Evolutionary conservation across 1,140 invertebrate genomes (phyloP).

Genomic region (Drosophila orosa): DNA sequence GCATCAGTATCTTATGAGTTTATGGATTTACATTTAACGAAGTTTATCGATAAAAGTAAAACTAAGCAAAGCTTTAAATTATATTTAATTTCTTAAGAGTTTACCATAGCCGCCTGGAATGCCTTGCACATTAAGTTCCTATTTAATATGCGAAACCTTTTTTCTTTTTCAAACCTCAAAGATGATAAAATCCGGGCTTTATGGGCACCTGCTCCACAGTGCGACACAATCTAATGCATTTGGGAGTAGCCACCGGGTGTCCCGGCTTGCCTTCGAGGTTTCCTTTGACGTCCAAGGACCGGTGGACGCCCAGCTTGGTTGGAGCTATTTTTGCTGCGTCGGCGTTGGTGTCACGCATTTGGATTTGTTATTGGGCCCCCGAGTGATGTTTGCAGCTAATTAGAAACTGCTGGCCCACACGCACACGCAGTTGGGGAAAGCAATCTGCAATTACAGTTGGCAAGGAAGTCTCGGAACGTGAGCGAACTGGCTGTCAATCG

Average conservation of each 20-base stretch:
- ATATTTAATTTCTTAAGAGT: neutral
- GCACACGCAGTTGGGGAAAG: slow-evolving; percentile 9
- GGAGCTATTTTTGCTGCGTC: slow-evolving; percentile 50
- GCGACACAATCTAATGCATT: slow-evolving; percentile 36
- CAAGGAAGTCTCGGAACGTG: slow-evolving; percentile 18
- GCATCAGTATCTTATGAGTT: neutral
- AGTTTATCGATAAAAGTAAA: neutral
- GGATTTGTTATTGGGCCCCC: slow-evolving; percentile 66
- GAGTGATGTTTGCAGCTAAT: slow-evolving; percentile 73
- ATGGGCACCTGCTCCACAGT: slow-evolving; percentile 21
- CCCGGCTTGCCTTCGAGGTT: slow-evolving; percentile 11
- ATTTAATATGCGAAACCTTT: neutral
- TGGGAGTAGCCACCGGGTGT: slow-evolving; percentile 16
- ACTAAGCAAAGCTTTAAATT: too few species aligned
- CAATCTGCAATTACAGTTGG: slow-evolving; percentile 64
- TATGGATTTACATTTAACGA: neutral
- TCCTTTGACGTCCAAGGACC: slow-evolving; percentile 8
- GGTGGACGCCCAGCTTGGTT: slow-evolving; percentile 16
- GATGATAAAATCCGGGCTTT: neutral
- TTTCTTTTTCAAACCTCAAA: neutral
- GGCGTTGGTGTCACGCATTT: slow-evolving; percentile 50
- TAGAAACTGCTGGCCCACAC: slow-evolving; percentile 55
- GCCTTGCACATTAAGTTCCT: neutral
- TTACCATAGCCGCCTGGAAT: neutral
- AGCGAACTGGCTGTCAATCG: slow-evolving; percentile 50